These are phyloP conservation scores for Orthonevra nobilis DNA, from an alignment of 2,888 invertebrate genomes.

Conservation along the genomic window DNA sequence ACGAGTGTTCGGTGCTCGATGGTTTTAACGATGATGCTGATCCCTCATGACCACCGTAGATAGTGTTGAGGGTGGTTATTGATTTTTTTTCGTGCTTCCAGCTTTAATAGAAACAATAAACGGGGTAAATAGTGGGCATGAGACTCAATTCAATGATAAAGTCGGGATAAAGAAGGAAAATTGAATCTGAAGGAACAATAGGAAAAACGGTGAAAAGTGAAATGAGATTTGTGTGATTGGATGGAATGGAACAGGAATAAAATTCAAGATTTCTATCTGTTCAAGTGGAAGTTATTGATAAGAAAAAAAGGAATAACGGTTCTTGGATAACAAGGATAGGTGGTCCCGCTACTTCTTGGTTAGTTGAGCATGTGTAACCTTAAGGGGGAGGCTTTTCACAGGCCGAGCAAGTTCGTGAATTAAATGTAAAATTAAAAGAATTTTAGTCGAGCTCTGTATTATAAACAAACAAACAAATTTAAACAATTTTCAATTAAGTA, in stretches of 20 bases:
- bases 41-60: slow-evolving; percentile 1
- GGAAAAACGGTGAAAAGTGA: slow-evolving; percentile 17
- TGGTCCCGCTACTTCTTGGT: no score
- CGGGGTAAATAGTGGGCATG: slow-evolving; percentile 2
- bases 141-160: background rate
- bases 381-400: no score
- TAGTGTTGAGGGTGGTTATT: slow-evolving; percentile 45
- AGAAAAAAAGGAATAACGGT: background rate
- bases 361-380: no score
- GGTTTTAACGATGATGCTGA: slow-evolving; percentile 15
- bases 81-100: slow-evolving; percentile 25
- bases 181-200: slow-evolving; percentile 1
- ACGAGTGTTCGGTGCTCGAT: slow-evolving; percentile 11
- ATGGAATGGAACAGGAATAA: slow-evolving; percentile 44
- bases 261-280: slow-evolving; percentile 12
- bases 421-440: no score
- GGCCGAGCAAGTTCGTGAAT: no score
- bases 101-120: slow-evolving; percentile 34
- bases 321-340: no score
- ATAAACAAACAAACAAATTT: no score
- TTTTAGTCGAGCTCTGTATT: no score
- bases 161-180: slow-evolving; percentile 14
- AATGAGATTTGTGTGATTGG: slow-evolving; percentile 45
- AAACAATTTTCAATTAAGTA: no score
- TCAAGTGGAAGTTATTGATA: slow-evolving; percentile 34